A percentile compares a stretch with the other conserved stretches of the same genome.
Evolutionary conservation across 2,113 vertebrate species (phyloP).

Genomic region (Myrmophylax atrothorax): DNA sequence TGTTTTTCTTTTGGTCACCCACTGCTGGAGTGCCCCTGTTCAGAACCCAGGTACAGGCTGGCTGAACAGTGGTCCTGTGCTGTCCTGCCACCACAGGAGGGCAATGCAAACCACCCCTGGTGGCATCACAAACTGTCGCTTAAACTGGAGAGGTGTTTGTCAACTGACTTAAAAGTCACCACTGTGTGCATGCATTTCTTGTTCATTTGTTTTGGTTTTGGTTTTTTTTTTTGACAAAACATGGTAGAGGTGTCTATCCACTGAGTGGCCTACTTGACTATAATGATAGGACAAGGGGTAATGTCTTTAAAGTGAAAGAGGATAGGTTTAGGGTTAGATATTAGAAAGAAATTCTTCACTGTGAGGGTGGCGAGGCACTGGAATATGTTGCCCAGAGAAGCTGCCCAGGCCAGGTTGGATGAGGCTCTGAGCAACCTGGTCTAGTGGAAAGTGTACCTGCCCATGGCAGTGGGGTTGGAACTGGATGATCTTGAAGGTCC

Average conservation of each 20-base stretch:
- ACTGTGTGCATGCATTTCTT: rapidly evolving
- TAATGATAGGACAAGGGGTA: not conserved
- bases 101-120: not conserved
- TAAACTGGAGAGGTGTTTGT: not conserved
- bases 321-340: not conserved
- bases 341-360: not conserved
- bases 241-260: not conserved
- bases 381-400: not conserved
- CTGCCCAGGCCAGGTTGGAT: not conserved
- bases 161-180: not conserved
- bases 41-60: not conserved
- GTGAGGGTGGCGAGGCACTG: not conserved
- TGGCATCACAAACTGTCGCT: not conserved
- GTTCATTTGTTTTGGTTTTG: rapidly evolving
- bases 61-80: not conserved
- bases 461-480: not conserved
- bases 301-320: not conserved
- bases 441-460: not conserved
- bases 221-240: not conserved
- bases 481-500: not conserved
- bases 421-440: not conserved
- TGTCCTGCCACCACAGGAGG: not conserved
- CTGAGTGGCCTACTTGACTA: not conserved
- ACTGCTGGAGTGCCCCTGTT: not conserved
- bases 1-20: not conserved